Evolutionary conservation across 1,140 invertebrate species (phyloP).

Genomic region (Trachymyrmex cornetzi): DNA sequence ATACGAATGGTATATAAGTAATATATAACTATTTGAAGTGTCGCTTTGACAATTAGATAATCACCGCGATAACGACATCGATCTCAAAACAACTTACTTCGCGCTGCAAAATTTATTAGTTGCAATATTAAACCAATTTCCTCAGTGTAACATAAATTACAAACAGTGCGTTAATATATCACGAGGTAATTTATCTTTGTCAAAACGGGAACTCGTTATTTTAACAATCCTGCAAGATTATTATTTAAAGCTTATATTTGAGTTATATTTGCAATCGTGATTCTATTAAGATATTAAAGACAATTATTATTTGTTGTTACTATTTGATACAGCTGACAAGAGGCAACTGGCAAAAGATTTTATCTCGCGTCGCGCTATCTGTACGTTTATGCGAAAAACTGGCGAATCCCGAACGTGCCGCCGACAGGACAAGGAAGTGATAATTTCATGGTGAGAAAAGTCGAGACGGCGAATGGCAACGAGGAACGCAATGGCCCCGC

Average conservation of each 20-base stretch:
- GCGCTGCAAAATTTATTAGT: constrained; percentile 30
- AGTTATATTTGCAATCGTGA: neutral
- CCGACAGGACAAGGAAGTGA: constrained; percentile 63
- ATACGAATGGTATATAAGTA: neutral
- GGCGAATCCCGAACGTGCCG: neutral
- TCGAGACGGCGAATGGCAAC: constrained; percentile 1
- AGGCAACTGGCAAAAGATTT: neutral
- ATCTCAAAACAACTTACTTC: constrained; percentile 15
- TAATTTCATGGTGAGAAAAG: constrained; percentile 67
- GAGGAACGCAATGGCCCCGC: constrained; percentile 27
- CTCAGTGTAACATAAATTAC: neutral
- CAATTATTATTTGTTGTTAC: neutral
- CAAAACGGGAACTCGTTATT: neutral
- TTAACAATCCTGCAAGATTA: neutral
- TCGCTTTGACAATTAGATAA: constrained; percentile 13
- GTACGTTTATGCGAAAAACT: neutral
- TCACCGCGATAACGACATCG: neutral
- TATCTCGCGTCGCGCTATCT: neutral
- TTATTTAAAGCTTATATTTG: neutral
- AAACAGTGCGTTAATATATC: constrained; percentile 8
- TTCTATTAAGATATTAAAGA: neutral
- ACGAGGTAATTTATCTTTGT: constrained; percentile 12
- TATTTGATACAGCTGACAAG: neutral
- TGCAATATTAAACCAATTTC: constrained; percentile 43
- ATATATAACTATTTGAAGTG: neutral